These are phyloP conservation scores for Lithodes maja DNA, from an alignment of 2,888 invertebrate species.

Conservation along the genomic window DNA sequence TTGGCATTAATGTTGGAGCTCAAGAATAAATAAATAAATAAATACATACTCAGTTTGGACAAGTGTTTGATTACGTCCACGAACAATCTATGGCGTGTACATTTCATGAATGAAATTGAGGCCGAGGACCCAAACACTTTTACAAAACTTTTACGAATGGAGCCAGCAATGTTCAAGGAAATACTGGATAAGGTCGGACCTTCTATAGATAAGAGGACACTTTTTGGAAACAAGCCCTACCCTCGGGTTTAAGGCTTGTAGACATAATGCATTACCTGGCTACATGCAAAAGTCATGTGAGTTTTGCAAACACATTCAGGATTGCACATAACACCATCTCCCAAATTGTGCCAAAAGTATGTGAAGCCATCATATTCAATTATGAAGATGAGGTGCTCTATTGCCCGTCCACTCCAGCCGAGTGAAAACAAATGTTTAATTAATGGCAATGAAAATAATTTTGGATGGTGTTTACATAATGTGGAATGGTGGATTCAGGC, in stretches of 20 bases:
- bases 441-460: too few relatives aligned
- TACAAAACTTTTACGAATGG: too few relatives aligned
- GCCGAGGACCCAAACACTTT: too few relatives aligned
- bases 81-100: too few relatives aligned
- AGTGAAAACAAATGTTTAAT: not conserved
- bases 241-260: not conserved
- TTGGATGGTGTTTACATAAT: too few relatives aligned
- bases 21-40: too few relatives aligned
- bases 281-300: not conserved
- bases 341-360: not conserved
- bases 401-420: slow-evolving; percentile 1
- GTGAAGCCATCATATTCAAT: not conserved
- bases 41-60: too few relatives aligned
- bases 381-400: slow-evolving; percentile 9
- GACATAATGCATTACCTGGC: slow-evolving; percentile 4
- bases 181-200: not conserved
- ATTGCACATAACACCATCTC: slow-evolving; percentile 6
- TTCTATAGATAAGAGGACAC: not conserved
- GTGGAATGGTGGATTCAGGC: too few relatives aligned
- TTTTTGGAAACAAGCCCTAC: not conserved
- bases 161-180: not conserved
- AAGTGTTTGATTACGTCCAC: too few relatives aligned
- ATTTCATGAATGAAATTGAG: too few relatives aligned
- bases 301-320: not conserved
- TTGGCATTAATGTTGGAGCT: too few relatives aligned